A percentile compares a stretch with the other conserved stretches of the same genome.
These are phyloP conservation scores for Baccha elongata DNA, from an alignment of 2,888 invertebrate species.

Conservation along the genomic window DNA sequence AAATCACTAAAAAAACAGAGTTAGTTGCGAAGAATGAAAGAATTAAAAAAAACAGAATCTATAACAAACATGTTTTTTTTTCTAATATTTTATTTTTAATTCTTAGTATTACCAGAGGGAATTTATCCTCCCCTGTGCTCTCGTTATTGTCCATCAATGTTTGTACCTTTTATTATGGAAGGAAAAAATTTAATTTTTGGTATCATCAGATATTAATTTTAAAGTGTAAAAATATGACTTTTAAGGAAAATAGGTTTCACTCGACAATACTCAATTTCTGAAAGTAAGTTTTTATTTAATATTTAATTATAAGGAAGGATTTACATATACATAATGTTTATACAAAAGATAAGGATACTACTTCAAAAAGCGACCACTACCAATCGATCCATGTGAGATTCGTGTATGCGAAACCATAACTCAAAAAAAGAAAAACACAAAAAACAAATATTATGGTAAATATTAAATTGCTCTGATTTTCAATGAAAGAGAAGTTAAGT, in stretches of 20 bases:
- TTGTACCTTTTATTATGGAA: slow-evolving; percentile 85
- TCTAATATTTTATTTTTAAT: slow-evolving; percentile 33
- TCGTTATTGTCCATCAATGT: slow-evolving; percentile 95
- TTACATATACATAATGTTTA: too few relatives aligned
- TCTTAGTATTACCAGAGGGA: slow-evolving; percentile 91
- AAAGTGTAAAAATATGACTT: slow-evolving; percentile 19
- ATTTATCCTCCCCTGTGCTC: slow-evolving; percentile 93
- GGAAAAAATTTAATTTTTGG: slow-evolving; percentile 74
- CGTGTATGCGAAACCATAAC: slow-evolving; percentile 7
- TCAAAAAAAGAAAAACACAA: too few relatives aligned
- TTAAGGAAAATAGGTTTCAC: slow-evolving; percentile 26
- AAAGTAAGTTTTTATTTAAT: too few relatives aligned
- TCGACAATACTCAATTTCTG: not conserved
- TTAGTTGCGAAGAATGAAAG: slow-evolving; percentile 61
- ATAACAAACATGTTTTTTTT: slow-evolving; percentile 47
- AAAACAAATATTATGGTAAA: slow-evolving; percentile 1
- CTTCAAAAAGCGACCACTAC: slow-evolving; percentile 17
- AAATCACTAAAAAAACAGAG: slow-evolving; percentile 38
- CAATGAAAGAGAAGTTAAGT: slow-evolving; percentile 5
- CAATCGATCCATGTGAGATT: not conserved
- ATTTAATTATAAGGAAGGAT: too few relatives aligned
- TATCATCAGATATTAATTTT: slow-evolving; percentile 57
- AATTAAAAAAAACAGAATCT: slow-evolving; percentile 43
- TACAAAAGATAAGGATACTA: not conserved
- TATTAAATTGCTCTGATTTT: not conserved